Conservation (phyloP, 2,888 invertebrate genomes). For the Megalurothrips usitatus region DNA sequence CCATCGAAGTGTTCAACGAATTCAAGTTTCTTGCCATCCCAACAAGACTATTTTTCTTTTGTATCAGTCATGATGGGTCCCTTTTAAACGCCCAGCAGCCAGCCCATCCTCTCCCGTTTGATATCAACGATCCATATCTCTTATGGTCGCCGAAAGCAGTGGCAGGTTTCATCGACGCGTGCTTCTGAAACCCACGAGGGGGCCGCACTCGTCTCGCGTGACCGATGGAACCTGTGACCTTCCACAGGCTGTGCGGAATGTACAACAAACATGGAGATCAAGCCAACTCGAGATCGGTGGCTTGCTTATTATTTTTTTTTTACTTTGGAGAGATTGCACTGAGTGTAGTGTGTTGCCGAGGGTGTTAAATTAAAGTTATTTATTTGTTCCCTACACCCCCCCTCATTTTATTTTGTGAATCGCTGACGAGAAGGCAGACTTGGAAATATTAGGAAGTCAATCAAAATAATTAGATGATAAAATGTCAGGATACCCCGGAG, state of each 20-base stretch:
- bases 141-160: background rate
- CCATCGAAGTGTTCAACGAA: slow-evolving; percentile 14
- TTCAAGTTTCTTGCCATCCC: background rate
- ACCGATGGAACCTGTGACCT: background rate
- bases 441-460: background rate
- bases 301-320: no score
- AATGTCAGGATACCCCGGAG: background rate
- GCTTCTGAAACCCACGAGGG: background rate
- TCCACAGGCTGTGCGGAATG: background rate
- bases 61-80: background rate
- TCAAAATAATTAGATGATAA: background rate
- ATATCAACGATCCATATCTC: no score
- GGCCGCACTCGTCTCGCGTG: background rate
- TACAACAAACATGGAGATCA: background rate
- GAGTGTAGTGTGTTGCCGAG: background rate
- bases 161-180: background rate
- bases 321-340: no score
- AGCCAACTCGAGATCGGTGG: background rate
- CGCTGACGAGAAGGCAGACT: background rate
- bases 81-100: background rate
- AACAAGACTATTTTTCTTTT: background rate
- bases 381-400: background rate
- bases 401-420: background rate
- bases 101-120: no score
- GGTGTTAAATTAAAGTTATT: background rate